Conservation (phyloP, 2,113 vertebrate species). For the Paradoxurus hermaphroditus region DNA sequence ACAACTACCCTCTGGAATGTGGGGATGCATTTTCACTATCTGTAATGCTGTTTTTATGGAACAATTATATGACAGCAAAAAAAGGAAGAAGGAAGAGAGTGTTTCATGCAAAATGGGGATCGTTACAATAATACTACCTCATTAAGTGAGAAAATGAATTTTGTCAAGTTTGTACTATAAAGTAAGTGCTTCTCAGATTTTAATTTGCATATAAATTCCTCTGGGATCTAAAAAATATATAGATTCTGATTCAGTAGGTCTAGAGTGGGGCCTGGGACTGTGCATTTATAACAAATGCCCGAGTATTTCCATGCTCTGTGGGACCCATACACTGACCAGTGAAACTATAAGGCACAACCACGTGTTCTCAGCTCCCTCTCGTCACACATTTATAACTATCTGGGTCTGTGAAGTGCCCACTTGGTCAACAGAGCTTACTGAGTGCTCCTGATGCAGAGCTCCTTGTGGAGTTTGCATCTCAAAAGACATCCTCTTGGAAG, state of each 20-base stretch:
- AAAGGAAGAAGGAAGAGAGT: neutral
- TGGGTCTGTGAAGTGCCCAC: too few species aligned
- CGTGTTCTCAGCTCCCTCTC: rapidly evolving
- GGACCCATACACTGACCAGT: rapidly evolving
- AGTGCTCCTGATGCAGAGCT: neutral
- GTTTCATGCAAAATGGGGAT: neutral
- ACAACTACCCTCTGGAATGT: neutral
- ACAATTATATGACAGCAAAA: neutral
- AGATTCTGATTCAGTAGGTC: neutral
- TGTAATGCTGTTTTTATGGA: neutral
- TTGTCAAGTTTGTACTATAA: slow-evolving; percentile 37
- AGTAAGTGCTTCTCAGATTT: slow-evolving; percentile 5
- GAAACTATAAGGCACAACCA: rapidly evolving
- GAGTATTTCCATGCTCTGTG: rapidly evolving
- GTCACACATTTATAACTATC: rapidly evolving
- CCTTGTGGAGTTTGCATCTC: neutral
- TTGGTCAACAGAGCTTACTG: neutral
- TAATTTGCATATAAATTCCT: slow-evolving; percentile 50
- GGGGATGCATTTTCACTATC: neutral
- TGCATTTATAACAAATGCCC: neutral
- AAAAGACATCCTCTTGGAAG: neutral
- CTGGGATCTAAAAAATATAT: neutral
- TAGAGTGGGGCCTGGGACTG: neutral
- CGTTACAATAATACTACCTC: neutral
- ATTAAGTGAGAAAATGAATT: slow-evolving; percentile 63